A percentile compares a stretch with the other conserved stretches of the same genome.
Conservation (phyloP, 2,797 vertebrate genomes). For the Masticophis lateralis region DNA sequence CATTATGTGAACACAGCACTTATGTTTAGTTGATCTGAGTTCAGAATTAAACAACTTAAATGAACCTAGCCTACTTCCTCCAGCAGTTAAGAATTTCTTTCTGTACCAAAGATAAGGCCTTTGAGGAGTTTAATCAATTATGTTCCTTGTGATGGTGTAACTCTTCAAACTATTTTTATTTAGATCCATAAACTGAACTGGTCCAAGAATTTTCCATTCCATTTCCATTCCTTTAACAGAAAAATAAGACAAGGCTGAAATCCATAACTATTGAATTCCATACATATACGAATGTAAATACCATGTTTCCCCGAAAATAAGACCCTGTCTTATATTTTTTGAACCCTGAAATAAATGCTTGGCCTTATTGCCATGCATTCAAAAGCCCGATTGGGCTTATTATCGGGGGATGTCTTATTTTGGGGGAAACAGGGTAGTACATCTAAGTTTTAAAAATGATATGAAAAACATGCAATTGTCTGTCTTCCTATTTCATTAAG, state of each 20-base stretch:
- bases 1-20: neutral
- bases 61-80: neutral
- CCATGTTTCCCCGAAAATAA: no score
- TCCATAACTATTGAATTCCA: neutral
- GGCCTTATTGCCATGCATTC: no score
- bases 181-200: neutral
- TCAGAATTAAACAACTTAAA: neutral
- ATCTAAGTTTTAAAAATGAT: neutral
- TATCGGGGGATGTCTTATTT: no score
- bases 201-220: neutral
- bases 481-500: neutral
- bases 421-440: no score
- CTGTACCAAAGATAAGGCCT: neutral
- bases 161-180: neutral
- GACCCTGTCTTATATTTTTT: no score
- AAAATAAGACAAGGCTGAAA: no score
- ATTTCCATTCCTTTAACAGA: neutral
- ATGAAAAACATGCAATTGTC: neutral
- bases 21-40: neutral
- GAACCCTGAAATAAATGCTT: no score
- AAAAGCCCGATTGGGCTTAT: no score
- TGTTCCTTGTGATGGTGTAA: neutral
- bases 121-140: neutral
- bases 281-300: neutral
- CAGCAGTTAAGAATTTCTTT: neutral